Conservation (phyloP, 2,888 invertebrate genomes). For the Tetragnatha montana region DNA sequence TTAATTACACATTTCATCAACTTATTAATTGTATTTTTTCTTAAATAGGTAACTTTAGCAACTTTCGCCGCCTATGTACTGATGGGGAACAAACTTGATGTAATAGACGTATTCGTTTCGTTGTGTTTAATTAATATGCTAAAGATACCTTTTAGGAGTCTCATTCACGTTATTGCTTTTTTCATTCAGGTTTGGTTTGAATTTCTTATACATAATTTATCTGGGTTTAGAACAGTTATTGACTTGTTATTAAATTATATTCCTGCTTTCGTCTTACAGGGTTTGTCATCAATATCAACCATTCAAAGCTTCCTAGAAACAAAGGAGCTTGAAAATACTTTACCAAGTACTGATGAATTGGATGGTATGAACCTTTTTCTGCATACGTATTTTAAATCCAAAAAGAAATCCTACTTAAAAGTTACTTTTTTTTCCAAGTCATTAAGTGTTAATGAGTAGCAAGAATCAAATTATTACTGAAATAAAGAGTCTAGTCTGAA, state of each 20-base stretch:
- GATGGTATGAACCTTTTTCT: slow-evolving; percentile 1
- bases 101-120: slow-evolving; percentile 39
- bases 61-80: slow-evolving; percentile 36
- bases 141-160: slow-evolving; percentile 42
- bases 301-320: slow-evolving; percentile 94
- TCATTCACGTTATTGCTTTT: slow-evolving; percentile 45
- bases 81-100: slow-evolving; percentile 27
- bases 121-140: slow-evolving; percentile 39
- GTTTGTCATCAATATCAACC: slow-evolving; percentile 87
- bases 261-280: slow-evolving; percentile 35
- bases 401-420: no score
- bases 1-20: background rate
- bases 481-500: no score
- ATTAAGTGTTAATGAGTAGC: no score
- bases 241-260: background rate
- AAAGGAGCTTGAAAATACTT: slow-evolving; percentile 88
- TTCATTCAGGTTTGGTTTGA: slow-evolving; percentile 49
- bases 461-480: no score
- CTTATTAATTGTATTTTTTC: background rate
- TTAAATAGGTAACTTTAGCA: slow-evolving; percentile 42
- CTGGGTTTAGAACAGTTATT: background rate
- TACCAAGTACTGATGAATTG: background rate
- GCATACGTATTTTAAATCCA: no score
- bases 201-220: no score
- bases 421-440: no score